Evolutionary conservation across 2,113 vertebrate genomes (phyloP), one percentile per base, ranked within the genome.

Genomic region (Datnioides undecimradiatus): DNA sequence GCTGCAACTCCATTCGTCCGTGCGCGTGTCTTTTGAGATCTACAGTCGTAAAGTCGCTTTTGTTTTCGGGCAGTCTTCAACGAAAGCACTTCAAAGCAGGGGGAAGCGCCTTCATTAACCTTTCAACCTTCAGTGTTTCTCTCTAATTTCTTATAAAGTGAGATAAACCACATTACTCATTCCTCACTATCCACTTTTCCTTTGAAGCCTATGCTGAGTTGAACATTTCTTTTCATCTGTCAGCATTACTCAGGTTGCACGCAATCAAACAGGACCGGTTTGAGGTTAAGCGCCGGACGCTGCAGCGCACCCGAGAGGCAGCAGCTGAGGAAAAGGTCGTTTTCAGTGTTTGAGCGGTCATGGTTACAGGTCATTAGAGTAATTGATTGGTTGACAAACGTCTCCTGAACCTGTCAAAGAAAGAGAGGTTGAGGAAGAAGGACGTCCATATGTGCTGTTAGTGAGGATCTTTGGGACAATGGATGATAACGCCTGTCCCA

Each of bases 81-180:
- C 69, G 40, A 87, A 69, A 73, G 48, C 55, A 31, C 34, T 40
- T 85, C 76, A 64, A 55, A 36, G 62, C 10, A n/a, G 66, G 55
- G 27, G 67, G 36, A 82, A 75, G 76, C 73, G 85, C 86, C 83
- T 89, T 79, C 62, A 84, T 85, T 91, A 86, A 88, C 63, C 16
- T 41, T n/a, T 48, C 21, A 41, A 71, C 82, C 40, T 36, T 57
- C 71, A 41, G 3, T 41, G n/a, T n/a, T 76, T 67, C 45, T 19
- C 13, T 40, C 16, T 57, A 51, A 63, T 36, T 19, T 41, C 40
- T 45, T 69, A 38, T 2, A 33, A 64, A 38, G 11, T 17, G n/a
- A 74, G 73, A 64, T 64, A 34, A 57, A 72, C 12, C 12, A 9
- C 60, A 57, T 65, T 38, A 60, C 71, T 79, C 59, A 23, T 43